A percentile compares a stretch with the other conserved stretches of the same genome.
phyloP scores from a whole-genome alignment of 2,797 vertebrate genomes.

The Trichosurus vulpecula region DNA sequence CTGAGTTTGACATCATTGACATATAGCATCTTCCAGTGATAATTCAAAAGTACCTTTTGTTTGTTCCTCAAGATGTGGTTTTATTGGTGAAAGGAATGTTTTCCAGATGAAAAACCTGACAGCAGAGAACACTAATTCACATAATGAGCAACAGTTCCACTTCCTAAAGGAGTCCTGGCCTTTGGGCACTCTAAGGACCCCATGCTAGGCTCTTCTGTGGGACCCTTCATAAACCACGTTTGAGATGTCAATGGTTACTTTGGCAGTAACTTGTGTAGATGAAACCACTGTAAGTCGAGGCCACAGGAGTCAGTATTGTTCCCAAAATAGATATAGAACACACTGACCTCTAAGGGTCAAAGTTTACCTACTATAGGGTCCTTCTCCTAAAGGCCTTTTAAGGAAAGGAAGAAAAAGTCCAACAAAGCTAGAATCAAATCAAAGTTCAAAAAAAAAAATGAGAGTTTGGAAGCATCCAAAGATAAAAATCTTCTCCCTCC shows the following conservation, averaged over 20 bases:
- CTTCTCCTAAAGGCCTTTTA: background rate
- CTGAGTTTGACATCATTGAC: background rate
- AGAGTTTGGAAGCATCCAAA: slow-evolving; percentile 31
- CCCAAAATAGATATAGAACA: slow-evolving; percentile 28
- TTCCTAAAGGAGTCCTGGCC: background rate
- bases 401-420: slow-evolving; percentile 49
- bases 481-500: background rate
- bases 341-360: background rate
- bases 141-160: background rate
- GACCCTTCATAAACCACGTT: slow-evolving; percentile 20
- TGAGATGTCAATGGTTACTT: slow-evolving; percentile 15
- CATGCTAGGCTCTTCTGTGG: background rate
- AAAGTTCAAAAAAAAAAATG: slow-evolving; percentile 47
- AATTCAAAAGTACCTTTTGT: background rate
- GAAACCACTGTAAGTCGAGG: slow-evolving; percentile 3
- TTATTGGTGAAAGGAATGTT: slow-evolving; percentile 52
- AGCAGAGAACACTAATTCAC: slow-evolving; percentile 32
- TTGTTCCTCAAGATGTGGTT: slow-evolving; percentile 12
- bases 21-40: background rate
- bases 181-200: slow-evolving; percentile 9
- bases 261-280: background rate
- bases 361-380: background rate
- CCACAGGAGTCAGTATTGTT: background rate
- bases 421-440: slow-evolving; percentile 43
- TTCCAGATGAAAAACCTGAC: slow-evolving; percentile 64